Evolutionary conservation across 2,797 vertebrate genomes (phyloP).

Genomic region (Siniperca undulata): DNA sequence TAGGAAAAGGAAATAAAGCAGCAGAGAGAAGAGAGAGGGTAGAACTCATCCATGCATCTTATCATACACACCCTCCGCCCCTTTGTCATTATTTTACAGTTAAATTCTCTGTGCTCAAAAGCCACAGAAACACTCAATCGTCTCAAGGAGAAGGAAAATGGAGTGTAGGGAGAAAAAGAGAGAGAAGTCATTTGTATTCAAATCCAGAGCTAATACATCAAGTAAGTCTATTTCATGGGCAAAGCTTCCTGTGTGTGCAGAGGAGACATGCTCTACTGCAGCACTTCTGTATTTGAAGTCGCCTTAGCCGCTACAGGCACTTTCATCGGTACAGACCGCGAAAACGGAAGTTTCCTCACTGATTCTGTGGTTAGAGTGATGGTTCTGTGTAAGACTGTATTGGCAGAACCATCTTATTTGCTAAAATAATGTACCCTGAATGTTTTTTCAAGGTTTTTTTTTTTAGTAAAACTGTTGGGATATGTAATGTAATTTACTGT

Average conservation of each 20-base stretch:
- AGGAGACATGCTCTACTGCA: slow-evolving; percentile 59
- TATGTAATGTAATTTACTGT: background rate
- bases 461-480: background rate
- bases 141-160: slow-evolving; percentile 35
- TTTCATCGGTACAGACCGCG: slow-evolving; percentile 32
- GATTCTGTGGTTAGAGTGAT: slow-evolving; percentile 11
- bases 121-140: slow-evolving; percentile 32
- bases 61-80: slow-evolving; percentile 12
- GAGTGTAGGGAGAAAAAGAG: slow-evolving; percentile 21
- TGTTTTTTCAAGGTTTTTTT: background rate
- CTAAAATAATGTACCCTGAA: background rate
- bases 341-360: slow-evolving; percentile 40
- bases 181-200: slow-evolving; percentile 76
- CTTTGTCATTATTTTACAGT: slow-evolving; percentile 49
- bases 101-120: slow-evolving; percentile 44
- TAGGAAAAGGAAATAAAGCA: slow-evolving; percentile 34
- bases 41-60: slow-evolving; percentile 22
- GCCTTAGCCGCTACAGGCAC: slow-evolving; percentile 34
- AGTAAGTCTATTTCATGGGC: slow-evolving; percentile 73
- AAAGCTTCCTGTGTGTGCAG: slow-evolving; percentile 28
- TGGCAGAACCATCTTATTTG: background rate
- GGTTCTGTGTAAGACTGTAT: background rate
- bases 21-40: background rate
- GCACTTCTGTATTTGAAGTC: slow-evolving; percentile 36
- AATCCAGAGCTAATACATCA: slow-evolving; percentile 77